Evolutionary conservation across 2,797 vertebrate species (phyloP).

Genomic region (Danio kyathit): DNA sequence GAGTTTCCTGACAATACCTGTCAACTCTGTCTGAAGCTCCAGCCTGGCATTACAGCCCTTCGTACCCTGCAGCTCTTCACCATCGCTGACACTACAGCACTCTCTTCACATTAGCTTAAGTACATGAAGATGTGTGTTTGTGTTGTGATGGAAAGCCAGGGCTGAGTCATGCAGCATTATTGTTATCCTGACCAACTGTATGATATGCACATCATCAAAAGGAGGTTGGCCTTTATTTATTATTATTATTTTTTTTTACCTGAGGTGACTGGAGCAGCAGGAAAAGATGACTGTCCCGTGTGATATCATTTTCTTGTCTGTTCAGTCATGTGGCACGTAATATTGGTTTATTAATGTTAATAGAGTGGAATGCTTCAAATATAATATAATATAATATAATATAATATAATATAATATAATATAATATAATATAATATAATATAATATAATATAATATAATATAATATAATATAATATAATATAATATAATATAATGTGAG

Average conservation of each 20-base stretch:
- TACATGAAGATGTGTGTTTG: conserved; percentile 19
- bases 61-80: conserved; percentile 10
- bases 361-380: too few relatives aligned
- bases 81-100: conserved; percentile 10
- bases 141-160: conserved; percentile 15
- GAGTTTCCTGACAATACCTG: conserved; percentile 71
- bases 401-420: too few relatives aligned
- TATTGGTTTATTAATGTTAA: too few relatives aligned
- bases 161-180: conserved; percentile 1
- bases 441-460: too few relatives aligned
- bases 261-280: background rate
- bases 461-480: too few relatives aligned
- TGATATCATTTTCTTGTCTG: background rate
- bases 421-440: too few relatives aligned
- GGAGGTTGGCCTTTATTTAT: background rate
- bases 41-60: conserved; percentile 12
- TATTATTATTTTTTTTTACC: conserved; percentile 5
- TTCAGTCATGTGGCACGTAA: background rate
- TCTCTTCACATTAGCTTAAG: conserved; percentile 31
- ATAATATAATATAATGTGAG: too few relatives aligned
- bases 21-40: conserved; percentile 58
- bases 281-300: background rate
- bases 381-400: too few relatives aligned
- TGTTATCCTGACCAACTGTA: conserved; percentile 18
- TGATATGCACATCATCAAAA: background rate